Conservation (phyloP, 2,113 vertebrate genomes). For the Ceyx margarethae region DNA sequence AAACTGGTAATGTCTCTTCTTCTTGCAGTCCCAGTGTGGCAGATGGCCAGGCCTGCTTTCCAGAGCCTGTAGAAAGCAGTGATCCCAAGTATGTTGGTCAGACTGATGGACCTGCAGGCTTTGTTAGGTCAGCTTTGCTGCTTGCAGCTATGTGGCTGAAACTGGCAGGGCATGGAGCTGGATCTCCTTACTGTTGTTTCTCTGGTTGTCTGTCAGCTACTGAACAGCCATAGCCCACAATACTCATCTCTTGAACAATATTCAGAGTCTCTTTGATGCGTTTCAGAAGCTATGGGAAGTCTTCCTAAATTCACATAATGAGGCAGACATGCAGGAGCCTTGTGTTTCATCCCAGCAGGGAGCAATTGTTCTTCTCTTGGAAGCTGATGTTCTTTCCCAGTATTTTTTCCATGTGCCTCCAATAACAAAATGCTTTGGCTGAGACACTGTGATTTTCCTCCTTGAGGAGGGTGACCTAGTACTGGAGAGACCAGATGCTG, state of each 20-base stretch:
- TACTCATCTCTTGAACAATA: not conserved
- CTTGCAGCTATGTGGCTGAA: not conserved
- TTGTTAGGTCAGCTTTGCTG: not conserved
- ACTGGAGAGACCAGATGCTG: not conserved
- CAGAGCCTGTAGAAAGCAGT: not conserved
- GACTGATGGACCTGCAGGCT: not conserved
- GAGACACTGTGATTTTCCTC: not conserved
- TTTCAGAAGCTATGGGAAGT: not conserved
- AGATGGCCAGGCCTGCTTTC: not conserved
- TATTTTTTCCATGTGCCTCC: not conserved
- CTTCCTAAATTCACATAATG: conserved; percentile 19
- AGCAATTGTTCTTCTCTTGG: not conserved
- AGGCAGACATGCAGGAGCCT: not conserved
- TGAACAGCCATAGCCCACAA: not conserved
- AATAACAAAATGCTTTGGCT: not conserved
- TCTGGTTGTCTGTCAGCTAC: not conserved
- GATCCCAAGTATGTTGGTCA: not conserved
- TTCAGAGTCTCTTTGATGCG: not conserved
- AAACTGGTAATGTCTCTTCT: not conserved
- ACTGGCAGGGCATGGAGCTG: not conserved
- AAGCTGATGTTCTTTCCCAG: conserved; percentile 9
- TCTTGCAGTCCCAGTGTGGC: not conserved
- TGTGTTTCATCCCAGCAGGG: not conserved
- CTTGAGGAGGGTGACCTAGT: not conserved
- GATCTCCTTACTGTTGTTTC: not conserved